Evolutionary conservation across 2,888 invertebrate genomes (phyloP).

Genomic region (Agrenia bidenticulata): DNA sequence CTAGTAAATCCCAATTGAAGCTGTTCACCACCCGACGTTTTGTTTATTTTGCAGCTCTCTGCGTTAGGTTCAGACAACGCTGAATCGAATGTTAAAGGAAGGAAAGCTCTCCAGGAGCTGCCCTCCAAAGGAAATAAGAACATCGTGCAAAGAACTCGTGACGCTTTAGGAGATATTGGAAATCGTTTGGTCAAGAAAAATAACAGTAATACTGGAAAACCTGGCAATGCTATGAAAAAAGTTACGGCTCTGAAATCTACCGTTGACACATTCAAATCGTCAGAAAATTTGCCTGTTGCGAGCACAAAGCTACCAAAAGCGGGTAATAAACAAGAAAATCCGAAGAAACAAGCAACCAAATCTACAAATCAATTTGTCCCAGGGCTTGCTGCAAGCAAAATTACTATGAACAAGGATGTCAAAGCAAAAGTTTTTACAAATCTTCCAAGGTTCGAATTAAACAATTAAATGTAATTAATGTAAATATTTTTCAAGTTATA

Average conservation of each 20-base stretch:
- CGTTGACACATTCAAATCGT: slow-evolving; percentile 3
- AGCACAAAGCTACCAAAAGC: slow-evolving; percentile 27
- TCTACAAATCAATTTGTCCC: neutral
- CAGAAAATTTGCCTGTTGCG: slow-evolving; percentile 33
- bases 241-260: slow-evolving; percentile 5
- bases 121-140: slow-evolving; percentile 21
- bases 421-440: slow-evolving; percentile 21
- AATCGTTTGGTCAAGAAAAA: slow-evolving; percentile 39
- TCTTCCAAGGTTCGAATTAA: slow-evolving; percentile 13
- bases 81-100: slow-evolving; percentile 3
- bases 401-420: neutral
- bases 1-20: too few species aligned
- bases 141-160: slow-evolving; percentile 39
- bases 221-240: too few species aligned
- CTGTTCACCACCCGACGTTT: too few species aligned
- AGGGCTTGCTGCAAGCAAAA: neutral
- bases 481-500: too few species aligned
- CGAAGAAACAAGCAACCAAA: neutral
- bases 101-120: slow-evolving; percentile 13
- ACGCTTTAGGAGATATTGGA: slow-evolving; percentile 50
- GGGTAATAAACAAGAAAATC: slow-evolving; percentile 18
- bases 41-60: slow-evolving; percentile 15
- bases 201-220: neutral
- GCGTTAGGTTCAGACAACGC: slow-evolving; percentile 30
- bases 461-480: too few species aligned